phyloP scores from a whole-genome alignment of 2,888 invertebrate species.

The Torymus auratus region DNA sequence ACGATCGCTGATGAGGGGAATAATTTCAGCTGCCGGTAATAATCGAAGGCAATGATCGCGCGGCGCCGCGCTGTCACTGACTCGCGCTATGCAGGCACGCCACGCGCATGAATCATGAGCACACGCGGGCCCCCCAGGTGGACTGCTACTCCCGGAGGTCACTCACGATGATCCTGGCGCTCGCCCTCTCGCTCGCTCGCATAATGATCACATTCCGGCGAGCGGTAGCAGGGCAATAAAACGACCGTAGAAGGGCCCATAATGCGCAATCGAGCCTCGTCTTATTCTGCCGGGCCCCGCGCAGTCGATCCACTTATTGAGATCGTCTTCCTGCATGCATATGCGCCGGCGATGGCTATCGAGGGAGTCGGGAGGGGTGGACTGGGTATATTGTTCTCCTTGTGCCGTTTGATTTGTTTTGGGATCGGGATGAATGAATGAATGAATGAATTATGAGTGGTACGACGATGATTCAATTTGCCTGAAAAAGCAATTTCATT shows the following conservation, averaged over 20 bases:
- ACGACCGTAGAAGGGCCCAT: neutral
- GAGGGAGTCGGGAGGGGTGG: neutral
- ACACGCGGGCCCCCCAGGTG: constrained; percentile 47
- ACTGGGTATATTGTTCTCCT: neutral
- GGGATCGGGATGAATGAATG: constrained; percentile 1
- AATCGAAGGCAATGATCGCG: neutral
- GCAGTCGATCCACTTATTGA: constrained; percentile 45
- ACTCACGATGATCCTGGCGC: constrained; percentile 37
- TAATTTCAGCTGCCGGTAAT: constrained; percentile 43
- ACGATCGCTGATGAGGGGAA: constrained; percentile 4
- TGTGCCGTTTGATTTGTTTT: neutral
- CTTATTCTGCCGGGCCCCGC: neutral
- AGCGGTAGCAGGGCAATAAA: constrained; percentile 1
- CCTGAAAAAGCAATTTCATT: neutral
- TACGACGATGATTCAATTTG: constrained; percentile 5
- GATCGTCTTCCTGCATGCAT: constrained; percentile 13
- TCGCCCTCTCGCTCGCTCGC: neutral
- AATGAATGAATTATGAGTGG: constrained; percentile 32
- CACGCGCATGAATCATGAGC: constrained; percentile 8
- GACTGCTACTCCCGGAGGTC: constrained; percentile 32
- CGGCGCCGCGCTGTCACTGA: neutral
- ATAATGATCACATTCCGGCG: constrained; percentile 28
- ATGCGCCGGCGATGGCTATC: neutral
- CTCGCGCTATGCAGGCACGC: neutral
- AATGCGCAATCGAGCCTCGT: constrained; percentile 6